These are phyloP conservation scores for Sitodiplosis mosellana DNA, from an alignment of 1,140 invertebrate species.

Conservation along the genomic window DNA sequence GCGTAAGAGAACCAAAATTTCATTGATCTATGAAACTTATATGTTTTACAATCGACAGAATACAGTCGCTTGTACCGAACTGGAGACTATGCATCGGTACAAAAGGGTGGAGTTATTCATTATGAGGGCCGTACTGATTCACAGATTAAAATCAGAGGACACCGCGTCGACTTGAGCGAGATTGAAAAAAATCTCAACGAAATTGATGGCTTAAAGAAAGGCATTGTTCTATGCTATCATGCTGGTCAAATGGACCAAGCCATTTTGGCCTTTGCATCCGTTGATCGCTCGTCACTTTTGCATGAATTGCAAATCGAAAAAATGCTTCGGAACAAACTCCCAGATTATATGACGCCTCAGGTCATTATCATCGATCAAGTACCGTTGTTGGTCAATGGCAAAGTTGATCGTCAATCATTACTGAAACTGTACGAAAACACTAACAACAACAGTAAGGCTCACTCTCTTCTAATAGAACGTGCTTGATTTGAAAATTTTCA, in stretches of 20 bases:
- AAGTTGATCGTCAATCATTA: slow-evolving; percentile 60
- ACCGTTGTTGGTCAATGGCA: slow-evolving; percentile 66
- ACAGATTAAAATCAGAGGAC: slow-evolving; percentile 72
- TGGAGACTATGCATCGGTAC: slow-evolving; percentile 60
- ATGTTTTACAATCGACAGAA: too few relatives aligned
- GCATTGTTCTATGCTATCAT: slow-evolving; percentile 58
- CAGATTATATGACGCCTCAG: slow-evolving; percentile 61
- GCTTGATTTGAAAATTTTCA: too few relatives aligned
- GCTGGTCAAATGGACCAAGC: slow-evolving; percentile 50
- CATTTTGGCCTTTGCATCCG: slow-evolving; percentile 51
- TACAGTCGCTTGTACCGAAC: slow-evolving; percentile 53
- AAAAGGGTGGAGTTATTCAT: slow-evolving; percentile 46
- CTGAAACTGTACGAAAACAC: slow-evolving; percentile 50
- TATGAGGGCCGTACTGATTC: slow-evolving; percentile 72
- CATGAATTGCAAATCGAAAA: slow-evolving; percentile 43
- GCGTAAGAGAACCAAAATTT: too few relatives aligned
- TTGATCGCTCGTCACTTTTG: slow-evolving; percentile 27
- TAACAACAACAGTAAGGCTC: slow-evolving; percentile 39
- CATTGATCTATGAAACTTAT: too few relatives aligned
- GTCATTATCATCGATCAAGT: slow-evolving; percentile 51
- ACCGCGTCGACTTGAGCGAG: slow-evolving; percentile 67
- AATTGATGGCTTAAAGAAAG: slow-evolving; percentile 14
- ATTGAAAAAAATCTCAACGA: slow-evolving; percentile 43
- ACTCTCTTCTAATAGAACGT: too few relatives aligned
- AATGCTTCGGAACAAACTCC: slow-evolving; percentile 37